These are phyloP conservation scores for Plutella xylostella DNA, from an alignment of 2,888 invertebrate genomes.

Conservation along the genomic window DNA sequence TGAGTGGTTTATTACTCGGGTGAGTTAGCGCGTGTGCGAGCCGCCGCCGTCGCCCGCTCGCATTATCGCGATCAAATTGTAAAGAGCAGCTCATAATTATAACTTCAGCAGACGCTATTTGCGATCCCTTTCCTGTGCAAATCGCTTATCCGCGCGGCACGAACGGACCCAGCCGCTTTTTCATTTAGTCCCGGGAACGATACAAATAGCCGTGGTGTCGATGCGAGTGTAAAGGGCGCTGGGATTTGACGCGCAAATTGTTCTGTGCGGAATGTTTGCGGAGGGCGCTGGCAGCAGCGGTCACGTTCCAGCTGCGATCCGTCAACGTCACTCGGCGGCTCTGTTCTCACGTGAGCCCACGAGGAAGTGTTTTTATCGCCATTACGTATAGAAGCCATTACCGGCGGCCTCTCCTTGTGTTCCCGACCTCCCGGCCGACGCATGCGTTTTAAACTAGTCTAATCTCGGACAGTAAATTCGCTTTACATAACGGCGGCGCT, in stretches of 20 bases:
- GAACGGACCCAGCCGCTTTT: background rate
- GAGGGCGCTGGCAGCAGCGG: conserved; percentile 13
- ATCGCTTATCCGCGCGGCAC: background rate
- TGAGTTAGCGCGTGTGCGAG: background rate
- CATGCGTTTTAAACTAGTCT: conserved; percentile 31
- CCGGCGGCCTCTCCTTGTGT: conserved; percentile 28
- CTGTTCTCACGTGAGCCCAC: conserved; percentile 45
- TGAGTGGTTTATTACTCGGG: conserved; percentile 2
- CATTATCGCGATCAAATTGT: conserved; percentile 7
- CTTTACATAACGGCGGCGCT: conserved; percentile 47
- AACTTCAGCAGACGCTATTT: background rate
- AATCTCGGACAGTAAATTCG: conserved; percentile 53
- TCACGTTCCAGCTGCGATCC: conserved; percentile 35
- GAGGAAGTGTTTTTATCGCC: conserved; percentile 50
- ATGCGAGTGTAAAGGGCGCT: conserved; percentile 1
- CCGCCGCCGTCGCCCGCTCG: background rate
- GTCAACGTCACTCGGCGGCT: conserved; percentile 45
- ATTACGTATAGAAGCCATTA: conserved; percentile 48
- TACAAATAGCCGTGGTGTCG: conserved; percentile 3
- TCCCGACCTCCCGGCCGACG: conserved; percentile 23
- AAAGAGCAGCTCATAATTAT: conserved; percentile 5
- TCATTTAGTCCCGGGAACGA: background rate
- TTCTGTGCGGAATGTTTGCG: conserved; percentile 2
- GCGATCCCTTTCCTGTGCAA: conserved; percentile 2
- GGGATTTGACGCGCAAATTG: conserved; percentile 31